Evolutionary conservation across 1,140 invertebrate genomes (phyloP), one percentile per base, ranked within the genome.

Genomic region (Agraylea sexmaculata): DNA sequence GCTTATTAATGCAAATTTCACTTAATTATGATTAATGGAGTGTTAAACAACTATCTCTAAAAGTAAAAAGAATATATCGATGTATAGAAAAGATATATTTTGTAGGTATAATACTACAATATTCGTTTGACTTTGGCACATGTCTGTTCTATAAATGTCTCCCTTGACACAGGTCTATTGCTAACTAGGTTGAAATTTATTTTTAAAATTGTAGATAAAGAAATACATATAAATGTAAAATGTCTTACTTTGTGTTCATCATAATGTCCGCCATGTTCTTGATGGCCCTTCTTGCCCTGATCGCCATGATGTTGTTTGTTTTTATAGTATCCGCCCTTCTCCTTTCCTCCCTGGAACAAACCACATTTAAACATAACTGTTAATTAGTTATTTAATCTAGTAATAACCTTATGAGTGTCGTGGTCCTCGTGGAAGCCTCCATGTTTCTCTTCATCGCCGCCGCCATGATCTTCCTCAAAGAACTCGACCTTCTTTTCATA

Each of bases 401-500:
- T 32, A 20, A 12, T 10, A n/a, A 71, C 74, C 51, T 83, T 76
- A 50, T 72, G 69, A 22, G 60, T 62, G 10, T 68, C 73, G 40
- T 79, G 77, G 39, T 74, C 70, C 11, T 76, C 75, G 43, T 81
- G 75, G 49, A 74, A 73, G 16, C 73, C 69, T 0, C 74, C 76
- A 48, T 82, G 73, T 47, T 73, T 70, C 32, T 73, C 69, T 46
- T 79, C 74, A 39, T 80, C 74, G 3, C 80, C 80, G 18, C 78
- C 78, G 43, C 80, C 79, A 47, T 84, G 77, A 51, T 73, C 73
- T 40, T 84, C 80, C 29, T 85, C 78, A 51, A 85, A 85, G 63
- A 83, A 84, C 49, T 64, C 57, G 31, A 64, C 64, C 50, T 65
- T 55, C 48, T 64, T 65, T 43, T 62, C 62, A 59, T 62, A 65